Base-by-base conservation (phyloP, 2,797 vertebrate species). In the Taeniopygia guttata region DNA sequence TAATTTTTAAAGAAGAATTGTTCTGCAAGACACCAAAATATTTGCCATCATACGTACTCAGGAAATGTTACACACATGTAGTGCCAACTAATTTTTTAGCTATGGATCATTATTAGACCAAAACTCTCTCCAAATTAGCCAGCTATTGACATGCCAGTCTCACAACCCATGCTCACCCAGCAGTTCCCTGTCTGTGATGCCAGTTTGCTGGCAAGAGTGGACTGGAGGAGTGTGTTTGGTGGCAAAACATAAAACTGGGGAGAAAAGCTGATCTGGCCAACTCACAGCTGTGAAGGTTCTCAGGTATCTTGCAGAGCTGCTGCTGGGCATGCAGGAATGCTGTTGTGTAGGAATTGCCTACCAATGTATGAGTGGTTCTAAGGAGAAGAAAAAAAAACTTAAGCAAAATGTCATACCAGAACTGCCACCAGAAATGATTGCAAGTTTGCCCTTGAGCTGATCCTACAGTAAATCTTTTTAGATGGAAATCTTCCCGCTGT, bases 241-340 rank as follows among this genome's bases (percentile, higher is more conserved):
- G 27, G 23, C 34, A 51, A 64, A 85, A 69, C 5, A 46, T 25
- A 67, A 77, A 76, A 75, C 8, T 0, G 3, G 10, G 10, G 29
- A 67, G 45, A 49, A 82, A 90, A 88, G 25, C 9, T 29, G 46
- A 32, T 64, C 23, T 54, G 43, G 19, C 20, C 6, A 2, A 13
- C 56, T 80, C 38, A 60, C 0, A 3, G 46, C 32, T 68, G 62
- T 60, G 69, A 93, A 9, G 19, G 2, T 34, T 75, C 19, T 29
- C 32, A 1, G 4, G 17, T 5, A 2, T 55, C 43, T 72, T 6
- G 0, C 25, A 54, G 43, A 75, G 62, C 12, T 0, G 3, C 66
- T 90, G 73, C 26, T 78, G 55, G 64, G 43, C 22, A 16, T 25
- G 14, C 8, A 73, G 81, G 54, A 29, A 29, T 19, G n/a, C 16